A percentile compares a stretch with the other conserved stretches of the same genome.
phyloP scores from a whole-genome alignment of 2,888 invertebrate species.

The Sphaerophoria taeniata region DNA sequence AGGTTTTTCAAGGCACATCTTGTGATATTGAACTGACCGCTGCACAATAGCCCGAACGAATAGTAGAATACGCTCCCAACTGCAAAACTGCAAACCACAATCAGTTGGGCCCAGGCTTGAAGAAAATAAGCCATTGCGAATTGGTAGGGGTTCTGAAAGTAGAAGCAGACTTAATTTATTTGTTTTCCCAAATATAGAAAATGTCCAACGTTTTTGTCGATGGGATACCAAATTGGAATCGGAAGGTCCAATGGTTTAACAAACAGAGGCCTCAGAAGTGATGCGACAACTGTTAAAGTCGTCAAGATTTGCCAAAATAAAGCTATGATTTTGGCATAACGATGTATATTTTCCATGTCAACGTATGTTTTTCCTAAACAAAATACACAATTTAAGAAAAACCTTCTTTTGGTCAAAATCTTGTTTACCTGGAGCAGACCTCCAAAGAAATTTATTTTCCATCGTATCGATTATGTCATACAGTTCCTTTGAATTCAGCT shows the following conservation, averaged over 20 bases:
- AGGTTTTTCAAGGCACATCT: conserved; percentile 62
- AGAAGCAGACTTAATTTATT: background rate
- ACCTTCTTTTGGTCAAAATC: too few species aligned
- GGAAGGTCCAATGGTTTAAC: conserved; percentile 22
- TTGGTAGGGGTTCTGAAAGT: conserved; percentile 23
- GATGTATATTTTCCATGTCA: conserved; percentile 7
- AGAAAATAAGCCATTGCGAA: conserved; percentile 53
- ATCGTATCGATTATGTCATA: conserved; percentile 15
- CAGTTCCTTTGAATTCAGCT: conserved; percentile 14
- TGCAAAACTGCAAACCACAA: conserved; percentile 48
- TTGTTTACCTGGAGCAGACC: conserved; percentile 43
- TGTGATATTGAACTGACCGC: conserved; percentile 61
- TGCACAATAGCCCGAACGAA: conserved; percentile 39
- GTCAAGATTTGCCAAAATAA: conserved; percentile 31
- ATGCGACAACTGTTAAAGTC: background rate
- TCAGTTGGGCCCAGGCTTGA: conserved; percentile 49
- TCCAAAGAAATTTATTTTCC: conserved; percentile 35
- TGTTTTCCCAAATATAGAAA: too few species aligned
- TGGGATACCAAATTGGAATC: conserved; percentile 30
- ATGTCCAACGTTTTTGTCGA: conserved; percentile 12
- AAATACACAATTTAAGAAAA: background rate
- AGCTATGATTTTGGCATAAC: conserved; percentile 1
- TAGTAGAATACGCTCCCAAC: conserved; percentile 50
- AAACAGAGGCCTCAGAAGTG: conserved; percentile 10
- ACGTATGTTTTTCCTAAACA: conserved; percentile 45